Evolutionary conservation across 1,140 invertebrate genomes (phyloP), one percentile per base, ranked within the genome.

Genomic region (Meloidogyne chitwoodi): DNA sequence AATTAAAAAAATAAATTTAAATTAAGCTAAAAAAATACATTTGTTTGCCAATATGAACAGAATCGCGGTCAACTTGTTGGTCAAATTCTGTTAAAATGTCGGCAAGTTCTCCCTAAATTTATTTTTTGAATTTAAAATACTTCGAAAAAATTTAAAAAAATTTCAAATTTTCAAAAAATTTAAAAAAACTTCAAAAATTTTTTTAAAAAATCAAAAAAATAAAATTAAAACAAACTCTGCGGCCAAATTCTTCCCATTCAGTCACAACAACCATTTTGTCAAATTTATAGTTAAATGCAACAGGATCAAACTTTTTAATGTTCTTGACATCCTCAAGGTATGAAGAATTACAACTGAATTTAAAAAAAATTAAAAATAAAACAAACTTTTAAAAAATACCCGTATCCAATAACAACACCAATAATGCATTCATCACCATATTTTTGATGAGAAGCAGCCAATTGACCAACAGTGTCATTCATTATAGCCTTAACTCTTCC

Each of bases 221-320:
- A 27, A 6, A 27, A 74, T n/a, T n/a, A 48, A 26, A 70, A 34
- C 65, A 38, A 41, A 65, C 65, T 62, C 63, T 72, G 85, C 79
- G 19, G 34, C 85, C 85, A 62, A 86, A 86, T 67, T 86, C 85
- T 72, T 86, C 85, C 85, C 85, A 86, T 77, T 86, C 85, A 12
- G 83, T 86, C 2, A 84, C 80, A 56, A 81, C 77, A 34, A 84
- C 79, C 84, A 85, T 86, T 66, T 87, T 81, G 0, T 87, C 72
- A 61, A 87, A 80, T 19, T 75, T 44, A 72, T 86, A 86, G 61
- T 77, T 75, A 22, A 63, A 74, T 4, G 68, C 71, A 31, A 74
- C 77, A 14, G 86, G 75, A 48, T 86, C 79, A 74, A 86, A 87
- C 72, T 86, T 86, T 41, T 76, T 87, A 19, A 86, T 86, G 16